phyloP scores from a whole-genome alignment of 2,797 vertebrate species.

The Crax fasciolata region DNA sequence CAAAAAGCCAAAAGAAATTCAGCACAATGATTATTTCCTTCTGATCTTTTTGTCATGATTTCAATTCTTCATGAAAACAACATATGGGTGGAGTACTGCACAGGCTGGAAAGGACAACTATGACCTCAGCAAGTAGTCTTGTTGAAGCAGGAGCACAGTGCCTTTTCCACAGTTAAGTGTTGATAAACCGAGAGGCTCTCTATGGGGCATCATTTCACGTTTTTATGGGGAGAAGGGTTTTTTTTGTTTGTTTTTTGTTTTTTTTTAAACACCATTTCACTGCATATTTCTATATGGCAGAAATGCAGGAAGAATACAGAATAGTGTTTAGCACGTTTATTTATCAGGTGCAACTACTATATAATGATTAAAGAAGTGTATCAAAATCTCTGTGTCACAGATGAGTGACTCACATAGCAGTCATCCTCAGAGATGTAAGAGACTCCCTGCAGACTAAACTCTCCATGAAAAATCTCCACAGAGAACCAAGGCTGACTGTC shows the following conservation, averaged over 20 bases:
- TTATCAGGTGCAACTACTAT: not conserved
- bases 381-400: not conserved
- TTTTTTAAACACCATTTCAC: not conserved
- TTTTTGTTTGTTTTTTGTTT: not conserved
- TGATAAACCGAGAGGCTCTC: not conserved
- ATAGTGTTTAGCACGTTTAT: not conserved
- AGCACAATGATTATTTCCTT: conserved; percentile 47
- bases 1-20: conserved; percentile 43
- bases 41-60: conserved; percentile 56
- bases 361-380: not conserved
- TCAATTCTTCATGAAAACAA: conserved; percentile 67
- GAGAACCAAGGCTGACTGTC: not conserved
- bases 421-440: not conserved
- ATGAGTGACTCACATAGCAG: not conserved
- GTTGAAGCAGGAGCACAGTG: conserved; percentile 23
- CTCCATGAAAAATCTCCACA: not conserved
- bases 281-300: not conserved
- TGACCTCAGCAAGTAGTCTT: conserved; percentile 65
- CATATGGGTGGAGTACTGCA: conserved; percentile 61
- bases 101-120: conserved; percentile 20
- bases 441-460: not conserved
- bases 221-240: no score
- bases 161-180: conserved; percentile 6
- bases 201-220: not conserved
- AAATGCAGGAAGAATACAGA: not conserved